These are phyloP conservation scores for Lepidonotus clava DNA, from an alignment of 2,888 invertebrate genomes.

Conservation along the genomic window DNA sequence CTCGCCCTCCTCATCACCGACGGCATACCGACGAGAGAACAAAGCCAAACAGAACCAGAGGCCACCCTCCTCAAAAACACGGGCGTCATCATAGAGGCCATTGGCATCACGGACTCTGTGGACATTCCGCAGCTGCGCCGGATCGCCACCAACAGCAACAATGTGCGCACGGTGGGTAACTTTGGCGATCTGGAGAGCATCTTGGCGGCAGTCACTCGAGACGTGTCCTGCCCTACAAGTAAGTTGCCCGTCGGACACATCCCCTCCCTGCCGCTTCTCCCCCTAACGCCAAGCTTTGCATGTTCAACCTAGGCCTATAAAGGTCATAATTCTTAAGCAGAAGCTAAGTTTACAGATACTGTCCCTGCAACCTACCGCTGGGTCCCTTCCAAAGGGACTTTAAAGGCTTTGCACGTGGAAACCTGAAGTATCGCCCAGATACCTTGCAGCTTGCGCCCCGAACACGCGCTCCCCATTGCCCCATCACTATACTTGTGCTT, in stretches of 20 bases:
- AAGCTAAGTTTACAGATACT: too few species aligned
- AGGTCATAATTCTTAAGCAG: too few species aligned
- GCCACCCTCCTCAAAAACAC: constrained; percentile 1
- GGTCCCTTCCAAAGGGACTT: too few species aligned
- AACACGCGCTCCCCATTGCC: too few species aligned
- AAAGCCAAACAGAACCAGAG: not conserved
- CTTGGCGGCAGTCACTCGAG: not conserved
- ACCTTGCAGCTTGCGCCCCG: too few species aligned
- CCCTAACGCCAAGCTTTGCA: not conserved
- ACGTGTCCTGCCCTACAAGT: constrained; percentile 10
- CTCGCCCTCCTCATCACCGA: not conserved
- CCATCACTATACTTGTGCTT: too few species aligned
- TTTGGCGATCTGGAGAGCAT: not conserved
- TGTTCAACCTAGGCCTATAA: too few species aligned
- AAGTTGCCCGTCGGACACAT: not conserved
- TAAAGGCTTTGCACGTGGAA: too few species aligned
- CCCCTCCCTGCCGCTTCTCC: not conserved
- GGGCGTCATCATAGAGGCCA: constrained; percentile 9
- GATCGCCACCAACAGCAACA: not conserved
- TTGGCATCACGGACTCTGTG: constrained; percentile 1
- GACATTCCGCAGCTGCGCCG: not conserved
- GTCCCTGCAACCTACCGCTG: too few species aligned
- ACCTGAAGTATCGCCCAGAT: too few species aligned
- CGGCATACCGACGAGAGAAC: not conserved
- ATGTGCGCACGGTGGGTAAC: not conserved